phyloP scores from a whole-genome alignment of 2,113 vertebrate genomes.

The Cathartes aura region DNA sequence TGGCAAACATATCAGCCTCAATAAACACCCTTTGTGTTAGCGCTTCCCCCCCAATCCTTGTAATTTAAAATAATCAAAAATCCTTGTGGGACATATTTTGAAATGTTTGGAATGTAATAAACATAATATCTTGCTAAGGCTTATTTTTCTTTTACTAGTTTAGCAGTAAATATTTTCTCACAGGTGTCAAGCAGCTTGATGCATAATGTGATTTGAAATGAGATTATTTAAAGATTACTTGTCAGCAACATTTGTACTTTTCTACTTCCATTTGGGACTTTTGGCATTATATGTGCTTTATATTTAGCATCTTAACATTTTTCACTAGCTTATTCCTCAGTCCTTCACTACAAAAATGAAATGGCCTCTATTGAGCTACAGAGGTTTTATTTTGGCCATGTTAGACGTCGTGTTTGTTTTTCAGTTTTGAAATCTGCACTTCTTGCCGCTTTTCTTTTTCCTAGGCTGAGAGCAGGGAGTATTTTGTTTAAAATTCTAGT shows the following conservation, averaged over 20 bases:
- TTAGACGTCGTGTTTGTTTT: neutral
- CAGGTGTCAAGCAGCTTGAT: neutral
- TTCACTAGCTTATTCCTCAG: neutral
- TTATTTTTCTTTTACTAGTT: neutral
- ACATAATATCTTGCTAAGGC: neutral
- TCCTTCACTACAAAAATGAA: neutral
- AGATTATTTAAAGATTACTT: slow-evolving; percentile 26
- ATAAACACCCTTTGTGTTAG: neutral
- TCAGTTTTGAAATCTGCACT: neutral
- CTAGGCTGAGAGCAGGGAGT: neutral
- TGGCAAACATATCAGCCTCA: neutral
- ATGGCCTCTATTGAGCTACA: neutral
- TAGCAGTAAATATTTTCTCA: slow-evolving; percentile 10
- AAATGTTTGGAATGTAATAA: neutral
- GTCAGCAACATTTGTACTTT: neutral
- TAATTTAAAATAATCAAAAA: neutral
- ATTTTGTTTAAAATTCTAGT: neutral
- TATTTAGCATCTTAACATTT: neutral
- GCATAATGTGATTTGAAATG: neutral
- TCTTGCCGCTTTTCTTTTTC: neutral
- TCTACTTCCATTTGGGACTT: neutral
- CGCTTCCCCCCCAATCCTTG: neutral
- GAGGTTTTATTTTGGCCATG: neutral
- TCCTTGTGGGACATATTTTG: neutral
- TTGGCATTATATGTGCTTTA: neutral